Evolutionary conservation across 1,140 invertebrate genomes (phyloP).

Genomic region (Camponotus floridanus): DNA sequence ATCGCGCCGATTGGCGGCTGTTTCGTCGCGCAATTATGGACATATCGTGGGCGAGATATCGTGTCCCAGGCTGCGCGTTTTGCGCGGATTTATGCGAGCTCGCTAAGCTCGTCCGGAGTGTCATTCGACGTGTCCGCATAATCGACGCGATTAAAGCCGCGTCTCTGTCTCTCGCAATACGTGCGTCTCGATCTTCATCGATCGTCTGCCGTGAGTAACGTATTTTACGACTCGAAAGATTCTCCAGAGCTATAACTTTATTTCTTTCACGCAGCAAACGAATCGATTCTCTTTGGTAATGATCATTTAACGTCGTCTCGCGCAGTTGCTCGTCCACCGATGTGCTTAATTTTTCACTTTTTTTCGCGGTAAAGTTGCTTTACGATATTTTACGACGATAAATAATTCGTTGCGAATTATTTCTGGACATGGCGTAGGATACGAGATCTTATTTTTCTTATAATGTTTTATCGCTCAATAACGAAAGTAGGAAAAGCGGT

Average conservation of each 20-base stretch:
- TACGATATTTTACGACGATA: neutral
- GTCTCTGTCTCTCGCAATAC: constrained; percentile 37
- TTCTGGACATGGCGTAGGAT: neutral
- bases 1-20: constrained; percentile 55
- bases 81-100: constrained; percentile 63
- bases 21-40: constrained; percentile 13
- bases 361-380: constrained; percentile 1
- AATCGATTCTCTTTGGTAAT: constrained; percentile 62
- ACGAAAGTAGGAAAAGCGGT: neutral
- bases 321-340: constrained; percentile 10
- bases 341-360: constrained; percentile 8
- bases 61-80: constrained; percentile 28
- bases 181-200: constrained; percentile 57
- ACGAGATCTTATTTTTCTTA: neutral
- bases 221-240: constrained; percentile 56
- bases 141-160: constrained; percentile 40
- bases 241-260: constrained; percentile 54
- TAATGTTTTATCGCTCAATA: neutral
- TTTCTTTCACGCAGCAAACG: constrained; percentile 36
- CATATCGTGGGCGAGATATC: constrained; percentile 58
- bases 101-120: constrained; percentile 59
- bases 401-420: constrained; percentile 13
- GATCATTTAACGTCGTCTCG: constrained; percentile 26
- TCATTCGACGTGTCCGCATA: constrained; percentile 64
- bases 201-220: constrained; percentile 45